These are phyloP conservation scores for Stenchaetothrips biformis DNA, from an alignment of 2,888 invertebrate species.

Conservation along the genomic window DNA sequence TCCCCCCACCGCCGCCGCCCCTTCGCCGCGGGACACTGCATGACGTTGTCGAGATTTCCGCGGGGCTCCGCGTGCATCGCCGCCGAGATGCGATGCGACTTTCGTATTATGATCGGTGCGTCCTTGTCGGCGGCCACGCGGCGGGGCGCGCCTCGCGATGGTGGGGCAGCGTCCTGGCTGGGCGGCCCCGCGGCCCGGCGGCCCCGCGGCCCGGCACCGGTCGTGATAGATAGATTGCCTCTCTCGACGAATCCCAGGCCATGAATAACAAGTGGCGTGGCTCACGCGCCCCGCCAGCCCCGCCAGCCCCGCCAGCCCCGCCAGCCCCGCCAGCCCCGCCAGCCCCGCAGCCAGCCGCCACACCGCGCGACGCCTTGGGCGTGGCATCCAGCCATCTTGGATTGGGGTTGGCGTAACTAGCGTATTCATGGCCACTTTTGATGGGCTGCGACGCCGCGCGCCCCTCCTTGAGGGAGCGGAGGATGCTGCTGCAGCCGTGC, in stretches of 20 bases:
- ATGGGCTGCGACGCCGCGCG: background rate
- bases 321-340: no score
- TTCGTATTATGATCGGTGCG: background rate
- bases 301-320: no score
- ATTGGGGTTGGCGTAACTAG: constrained; percentile 10
- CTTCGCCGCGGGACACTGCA: no score
- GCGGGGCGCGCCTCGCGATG: background rate
- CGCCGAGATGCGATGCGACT: no score
- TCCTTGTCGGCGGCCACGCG: background rate
- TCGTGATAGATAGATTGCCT: constrained; percentile 23
- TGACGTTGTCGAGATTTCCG: no score
- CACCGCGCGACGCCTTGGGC: no score
- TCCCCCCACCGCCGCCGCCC: no score
- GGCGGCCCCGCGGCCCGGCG: background rate
- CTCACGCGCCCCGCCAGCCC: background rate
- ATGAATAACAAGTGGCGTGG: constrained; percentile 18
- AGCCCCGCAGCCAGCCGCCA: no score
- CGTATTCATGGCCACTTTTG: constrained; percentile 24
- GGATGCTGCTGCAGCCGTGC: background rate
- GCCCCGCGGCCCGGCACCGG: background rate
- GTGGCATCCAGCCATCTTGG: background rate
- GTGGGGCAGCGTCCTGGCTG: no score
- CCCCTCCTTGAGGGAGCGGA: background rate
- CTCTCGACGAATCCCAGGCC: constrained; percentile 22
- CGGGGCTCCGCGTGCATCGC: no score